Percentiles rank a stretch among this genome's conserved stretches.
phyloP scores from a whole-genome alignment of 2,888 invertebrate genomes.

The Watsonalla cultraria region DNA sequence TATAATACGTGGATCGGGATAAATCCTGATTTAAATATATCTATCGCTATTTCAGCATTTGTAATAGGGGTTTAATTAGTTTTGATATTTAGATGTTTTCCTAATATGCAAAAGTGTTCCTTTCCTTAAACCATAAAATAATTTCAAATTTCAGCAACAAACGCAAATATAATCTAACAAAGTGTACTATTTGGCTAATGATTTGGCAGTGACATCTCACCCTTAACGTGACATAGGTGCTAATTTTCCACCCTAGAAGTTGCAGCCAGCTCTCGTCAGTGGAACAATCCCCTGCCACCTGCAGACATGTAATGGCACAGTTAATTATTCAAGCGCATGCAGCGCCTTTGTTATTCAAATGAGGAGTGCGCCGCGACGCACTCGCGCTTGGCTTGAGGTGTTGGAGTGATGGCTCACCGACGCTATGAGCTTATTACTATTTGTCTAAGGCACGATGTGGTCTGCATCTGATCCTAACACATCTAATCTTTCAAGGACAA shows the following conservation, averaged over 20 bases:
- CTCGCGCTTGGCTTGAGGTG: conserved; percentile 6
- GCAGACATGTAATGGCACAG: conserved; percentile 23
- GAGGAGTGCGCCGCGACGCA: conserved; percentile 29
- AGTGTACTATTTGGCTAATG: too few species aligned
- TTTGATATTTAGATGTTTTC: too few species aligned
- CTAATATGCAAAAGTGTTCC: too few species aligned
- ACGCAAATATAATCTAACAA: too few species aligned
- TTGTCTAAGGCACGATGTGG: neutral
- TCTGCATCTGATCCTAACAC: too few species aligned
- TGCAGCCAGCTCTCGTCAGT: neutral
- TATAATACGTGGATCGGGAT: too few species aligned
- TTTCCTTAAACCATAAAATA: too few species aligned
- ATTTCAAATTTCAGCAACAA: too few species aligned
- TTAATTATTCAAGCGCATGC: conserved; percentile 63
- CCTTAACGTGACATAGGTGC: neutral
- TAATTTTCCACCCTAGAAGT: neutral
- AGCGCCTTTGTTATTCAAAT: conserved; percentile 66
- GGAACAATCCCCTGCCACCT: neutral
- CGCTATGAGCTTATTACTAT: neutral
- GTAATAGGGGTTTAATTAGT: too few species aligned
- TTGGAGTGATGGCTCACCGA: neutral
- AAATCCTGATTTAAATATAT: too few species aligned
- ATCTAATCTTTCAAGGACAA: too few species aligned
- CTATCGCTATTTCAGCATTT: too few species aligned
- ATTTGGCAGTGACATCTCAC: neutral